These are phyloP conservation scores for Esox masquinongy DNA, from an alignment of 2,797 vertebrate genomes.

Conservation along the genomic window DNA sequence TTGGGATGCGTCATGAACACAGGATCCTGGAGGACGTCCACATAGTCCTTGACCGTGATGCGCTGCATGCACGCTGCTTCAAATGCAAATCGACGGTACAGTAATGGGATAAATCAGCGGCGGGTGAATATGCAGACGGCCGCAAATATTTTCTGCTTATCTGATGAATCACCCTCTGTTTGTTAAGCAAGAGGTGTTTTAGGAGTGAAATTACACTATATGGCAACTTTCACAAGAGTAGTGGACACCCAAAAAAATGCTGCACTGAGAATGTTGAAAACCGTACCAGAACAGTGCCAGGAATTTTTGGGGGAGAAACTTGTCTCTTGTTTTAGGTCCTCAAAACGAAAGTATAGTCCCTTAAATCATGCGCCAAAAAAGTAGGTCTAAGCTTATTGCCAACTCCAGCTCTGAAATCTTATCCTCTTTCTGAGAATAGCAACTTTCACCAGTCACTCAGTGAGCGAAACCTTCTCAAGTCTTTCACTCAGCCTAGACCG, in stretches of 20 bases:
- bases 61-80: slow-evolving; percentile 67
- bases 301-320: background rate
- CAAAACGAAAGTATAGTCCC: background rate
- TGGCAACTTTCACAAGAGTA: background rate
- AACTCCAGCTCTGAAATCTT: background rate
- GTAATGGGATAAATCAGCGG: slow-evolving; percentile 65
- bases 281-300: background rate
- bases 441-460: background rate
- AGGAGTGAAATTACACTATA: background rate
- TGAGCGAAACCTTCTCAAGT: background rate
- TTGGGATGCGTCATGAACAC: slow-evolving; percentile 63
- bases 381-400: background rate
- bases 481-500: background rate
- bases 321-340: background rate
- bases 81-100: slow-evolving; percentile 69
- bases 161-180: slow-evolving; percentile 60
- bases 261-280: background rate
- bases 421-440: background rate
- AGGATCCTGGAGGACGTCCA: slow-evolving; percentile 50
- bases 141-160: slow-evolving; percentile 62
- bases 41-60: slow-evolving; percentile 72
- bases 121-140: slow-evolving; percentile 62
- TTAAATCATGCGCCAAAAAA: background rate
- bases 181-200: slow-evolving; percentile 25
- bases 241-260: background rate